Base-by-base conservation (phyloP, 2,113 vertebrate genomes). In the Oreotragus oreotragus region DNA sequence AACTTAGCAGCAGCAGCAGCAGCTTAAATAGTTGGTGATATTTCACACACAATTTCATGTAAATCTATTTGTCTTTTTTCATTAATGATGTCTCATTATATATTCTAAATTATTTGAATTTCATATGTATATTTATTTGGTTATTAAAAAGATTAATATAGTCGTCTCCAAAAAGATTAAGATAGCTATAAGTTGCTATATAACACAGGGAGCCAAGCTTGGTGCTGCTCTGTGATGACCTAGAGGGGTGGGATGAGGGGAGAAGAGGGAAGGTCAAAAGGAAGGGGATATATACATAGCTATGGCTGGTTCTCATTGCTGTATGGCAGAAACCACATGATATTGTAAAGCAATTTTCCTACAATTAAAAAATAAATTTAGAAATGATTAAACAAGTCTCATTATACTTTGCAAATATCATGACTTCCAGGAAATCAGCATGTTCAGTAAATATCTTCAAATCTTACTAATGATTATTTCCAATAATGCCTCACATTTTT, bases 331-430 rank as follows among this genome's bases (percentile, higher is more conserved):
- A 76, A 76, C 70, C 70, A 76, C 36, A 43, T 4, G 39, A 43
- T 43, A 43, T 27, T 43, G 70, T 43, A 76, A 76, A 43, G 70
- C 39, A 76, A 43, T 27, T 76, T 27, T 76, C 6, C 12, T 76
- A 43, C 70, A 76, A 43, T 43, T 76, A 76, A 76, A 73, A 73
- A 73, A 43, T 43, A 25, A 43, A 76, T 43, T 43, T 14, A 27
- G 27, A 47, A 79, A 47, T 3, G 27, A 79, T 47, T 84, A 66
- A 96, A 21, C 43, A 77, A 45, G 43, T 80, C 28, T 91, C 79
- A 96, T 58, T 86, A 53, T 94, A 94, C 33, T 95, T 96, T 88
- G 33, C 66, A 97, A 97, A 97, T 94, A 85, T 33, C 47, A 53
- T 39, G 55, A 95, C 57, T 94, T 94, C 5, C 73, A 97, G 51